These are phyloP conservation scores for Pachyseris speciosa DNA, from an alignment of 64 coral and sea anemone species.

Conservation along the genomic window DNA sequence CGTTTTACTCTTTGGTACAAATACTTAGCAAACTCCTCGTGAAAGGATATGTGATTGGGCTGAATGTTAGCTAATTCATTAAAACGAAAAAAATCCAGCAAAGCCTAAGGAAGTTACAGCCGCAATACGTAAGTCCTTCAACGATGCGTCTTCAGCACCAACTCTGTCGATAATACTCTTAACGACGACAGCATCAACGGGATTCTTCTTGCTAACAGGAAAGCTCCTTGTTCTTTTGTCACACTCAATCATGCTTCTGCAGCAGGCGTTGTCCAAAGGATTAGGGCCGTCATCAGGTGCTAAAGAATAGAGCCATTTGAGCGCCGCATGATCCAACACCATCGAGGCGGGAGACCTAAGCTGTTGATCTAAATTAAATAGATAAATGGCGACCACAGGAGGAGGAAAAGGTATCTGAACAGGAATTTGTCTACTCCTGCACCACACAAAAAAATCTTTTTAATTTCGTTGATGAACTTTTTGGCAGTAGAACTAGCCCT, in stretches of 20 bases:
- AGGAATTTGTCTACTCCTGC: too few species aligned
- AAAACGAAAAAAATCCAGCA: slow-evolving; percentile 23
- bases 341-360: not conserved
- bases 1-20: slow-evolving; percentile 1
- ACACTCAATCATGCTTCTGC: not conserved
- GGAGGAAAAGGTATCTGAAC: slow-evolving; percentile 33
- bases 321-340: slow-evolving; percentile 10
- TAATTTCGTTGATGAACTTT: too few species aligned
- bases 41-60: too few species aligned
- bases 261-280: slow-evolving; percentile 2
- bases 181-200: too few species aligned
- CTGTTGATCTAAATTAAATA: slow-evolving; percentile 18
- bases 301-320: not conserved
- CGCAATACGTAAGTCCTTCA: slow-evolving; percentile 17
- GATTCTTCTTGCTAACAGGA: not conserved
- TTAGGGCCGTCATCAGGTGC: not conserved
- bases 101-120: not conserved
- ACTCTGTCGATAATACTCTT: too few species aligned
- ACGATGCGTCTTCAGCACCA: not conserved
- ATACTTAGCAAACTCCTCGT: slow-evolving; percentile 12
- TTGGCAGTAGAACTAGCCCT: slow-evolving; percentile 16
- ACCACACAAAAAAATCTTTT: too few species aligned
- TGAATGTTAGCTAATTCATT: too few species aligned
- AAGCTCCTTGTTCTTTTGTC: not conserved
- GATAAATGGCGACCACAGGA: slow-evolving; percentile 23